These are phyloP conservation scores for Drosophila pandora DNA, from an alignment of 1,140 invertebrate species.

Conservation along the genomic window DNA sequence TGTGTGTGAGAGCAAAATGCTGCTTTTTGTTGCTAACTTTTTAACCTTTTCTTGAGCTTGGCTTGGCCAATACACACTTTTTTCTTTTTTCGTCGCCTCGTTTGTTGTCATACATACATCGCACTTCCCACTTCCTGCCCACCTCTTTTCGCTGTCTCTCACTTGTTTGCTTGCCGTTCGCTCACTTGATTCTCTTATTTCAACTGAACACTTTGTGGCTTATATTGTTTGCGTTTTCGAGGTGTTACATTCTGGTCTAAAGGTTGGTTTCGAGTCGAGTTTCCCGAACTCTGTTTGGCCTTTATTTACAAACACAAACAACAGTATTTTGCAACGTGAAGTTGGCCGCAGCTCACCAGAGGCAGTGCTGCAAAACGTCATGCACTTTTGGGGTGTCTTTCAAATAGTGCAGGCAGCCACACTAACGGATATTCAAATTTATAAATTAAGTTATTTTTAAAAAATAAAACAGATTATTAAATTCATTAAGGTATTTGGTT, in stretches of 20 bases:
- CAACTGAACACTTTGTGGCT: slow-evolving; percentile 36
- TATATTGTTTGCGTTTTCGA: slow-evolving; percentile 9
- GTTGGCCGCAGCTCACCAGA: slow-evolving; percentile 14
- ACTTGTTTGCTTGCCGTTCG: background rate
- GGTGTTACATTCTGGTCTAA: slow-evolving; percentile 38
- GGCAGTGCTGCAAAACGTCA: background rate
- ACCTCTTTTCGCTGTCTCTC: background rate
- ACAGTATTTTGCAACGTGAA: slow-evolving; percentile 39
- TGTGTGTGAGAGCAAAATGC: slow-evolving; percentile 27
- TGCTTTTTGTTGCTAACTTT: slow-evolving; percentile 20
- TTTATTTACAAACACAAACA: slow-evolving; percentile 52
- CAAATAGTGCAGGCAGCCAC: background rate
- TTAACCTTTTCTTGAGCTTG: slow-evolving; percentile 19
- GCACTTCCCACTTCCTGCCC: slow-evolving; percentile 39
- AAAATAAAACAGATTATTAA: background rate
- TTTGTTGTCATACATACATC: slow-evolving; percentile 34
- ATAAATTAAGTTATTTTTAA: background rate
- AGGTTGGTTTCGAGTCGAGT: slow-evolving; percentile 24
- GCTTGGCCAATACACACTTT: slow-evolving; percentile 43
- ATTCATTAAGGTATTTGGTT: background rate
- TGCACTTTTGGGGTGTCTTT: background rate
- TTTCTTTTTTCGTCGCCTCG: slow-evolving; percentile 19
- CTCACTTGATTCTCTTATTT: slow-evolving; percentile 8
- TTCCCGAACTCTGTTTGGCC: slow-evolving; percentile 30
- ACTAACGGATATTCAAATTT: slow-evolving; percentile 5